Evolutionary conservation across 1,140 invertebrate species (phyloP), one percentile per base, ranked within the genome.

Genomic region (Calliopsis andreniformis): DNA sequence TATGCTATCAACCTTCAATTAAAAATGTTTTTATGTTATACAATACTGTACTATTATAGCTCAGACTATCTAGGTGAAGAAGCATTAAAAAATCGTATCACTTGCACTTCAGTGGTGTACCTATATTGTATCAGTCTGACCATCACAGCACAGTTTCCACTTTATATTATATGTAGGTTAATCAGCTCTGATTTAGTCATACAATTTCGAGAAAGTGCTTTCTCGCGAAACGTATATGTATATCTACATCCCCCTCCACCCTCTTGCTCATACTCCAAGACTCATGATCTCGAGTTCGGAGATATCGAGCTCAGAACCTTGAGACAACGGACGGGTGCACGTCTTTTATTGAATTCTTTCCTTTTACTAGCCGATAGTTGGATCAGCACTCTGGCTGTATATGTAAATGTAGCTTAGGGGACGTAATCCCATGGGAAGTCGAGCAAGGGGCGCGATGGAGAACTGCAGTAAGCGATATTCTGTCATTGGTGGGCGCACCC

Each of bases 291-390:
- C 55, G 25, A 43, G 58, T 39, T n/a, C n/a, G n/a, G n/a, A n/a
- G n/a, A n/a, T 61, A 62, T 72, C 69, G 28, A 47, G 35, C 76
- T 55, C 72, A 51, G 75, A 82, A 79, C 70, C 79, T 83, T 78
- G 80, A 88, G 78, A 86, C 86, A 88, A 87, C 83, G 79, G 79
- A 64, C 64, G 30, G 61, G 68, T 55, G 62, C 75, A 77, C 75
- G 76, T 51, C 68, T 86, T 86, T 87, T 89, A 89, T 89, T 89
- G 86, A 87, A 88, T 89, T 88, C 84, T 87, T 87, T 87, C 45
- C 79, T 80, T 61, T 45, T 63, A 39, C 20, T 73, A 56, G 55
- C 18, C 56, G 49, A 47, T 66, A 72, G 66, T 76, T 56, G 49
- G 30, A 51, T 47, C 61, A 53, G 56, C 59, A 76, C 53, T 62